Base-by-base conservation (phyloP, 1,140 invertebrate genomes). In the Drusus annulatus region DNA sequence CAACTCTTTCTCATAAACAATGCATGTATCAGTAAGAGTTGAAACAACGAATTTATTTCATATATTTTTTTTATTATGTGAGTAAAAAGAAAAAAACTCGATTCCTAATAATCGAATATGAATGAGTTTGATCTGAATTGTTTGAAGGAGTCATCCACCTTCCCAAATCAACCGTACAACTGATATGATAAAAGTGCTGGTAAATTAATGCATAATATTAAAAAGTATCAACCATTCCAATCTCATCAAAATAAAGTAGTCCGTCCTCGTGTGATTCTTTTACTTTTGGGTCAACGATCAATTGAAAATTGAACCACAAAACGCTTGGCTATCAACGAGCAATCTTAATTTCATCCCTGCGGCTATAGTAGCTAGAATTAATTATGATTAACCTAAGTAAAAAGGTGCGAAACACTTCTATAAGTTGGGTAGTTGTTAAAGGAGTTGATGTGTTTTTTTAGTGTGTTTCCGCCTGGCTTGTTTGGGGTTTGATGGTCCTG, bases 291-390 rank as follows among this genome's bases (percentile, higher is more conserved):
- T 15, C 23, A 3, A 60, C 19, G 15, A 21, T 13, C 56, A 19
- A 19, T 19, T 60, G 36, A 45, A 45, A 19, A 19, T 19, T 60
- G 36, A 45, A 45, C 36, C 13, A 45, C 36, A 45, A 23, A 60
- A 60, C 56, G 56, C 23, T 60, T 60, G 23, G 56, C 23, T 6
- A 60, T 60, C 17, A 60, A 60, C 23, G 17, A 23, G 56, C 17
- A 60, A 60, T 60, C 56, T 60, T 60, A 60, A 60, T 60, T 60
- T 60, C 56, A 60, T 60, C 19, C 56, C 23, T 3, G 23, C 17
- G 8, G 8, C 36, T 13, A 60, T 19, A 60, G 56, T 2, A 21
- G 56, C 15, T 10, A 23, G 3, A 60, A 45, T 19, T 23, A 60
- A 60, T 6, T 17, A 60, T 15, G 7, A 21, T 3, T 4, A 17